Base-by-base conservation (phyloP, 1,140 invertebrate genomes). In the Drosophila sp. region DNA sequence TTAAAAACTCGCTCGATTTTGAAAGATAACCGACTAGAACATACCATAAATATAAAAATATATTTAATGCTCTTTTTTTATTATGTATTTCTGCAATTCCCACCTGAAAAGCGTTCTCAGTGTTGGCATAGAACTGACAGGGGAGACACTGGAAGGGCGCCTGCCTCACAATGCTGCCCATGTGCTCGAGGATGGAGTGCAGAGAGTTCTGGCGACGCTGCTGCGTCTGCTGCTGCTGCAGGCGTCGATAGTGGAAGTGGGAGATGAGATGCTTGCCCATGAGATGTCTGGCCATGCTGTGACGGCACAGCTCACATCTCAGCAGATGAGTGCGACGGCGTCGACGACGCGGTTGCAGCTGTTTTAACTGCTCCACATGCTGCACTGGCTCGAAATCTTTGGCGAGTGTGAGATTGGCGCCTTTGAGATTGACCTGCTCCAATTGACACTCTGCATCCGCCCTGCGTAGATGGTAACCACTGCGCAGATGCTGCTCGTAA, bases 111-210 rank as follows among this genome's bases (percentile, higher is more conserved):
- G 94, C 93, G 16, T 94, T 92, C 21, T 95, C 93, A 50, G 94
- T 95, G 90, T 97, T 97, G 76, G 95, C 96, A 92, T 97, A 98
- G 92, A 97, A 98, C 45, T 94, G 94, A 92, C 97, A 98, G 1
- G 95, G 93, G 16, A 94, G 94, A 83, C 97, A 98, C 90, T 97
- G 97, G 86, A 96, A 98, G 0, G 96, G 96, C 61, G 95, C 95
- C 76, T 97, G 95, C 34, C 94, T 93, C 1, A 97, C 95, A 75
- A 97, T 95, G 67, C 94, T 94, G 56, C 93, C 93, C 87, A 97
- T 96, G 90, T 97, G 96, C 45, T 95, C 94, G 18, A 97, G 92
- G 41, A 97, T 94, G n/a, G 93, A 92, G 63, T 93, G 93, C 53
- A 90, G 58, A 0, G 76, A 71, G 16, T 32, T 21, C 38, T 89